A percentile compares a stretch with the other conserved stretches of the same genome.
These are phyloP conservation scores for Alloscopus bannaensis DNA, from an alignment of 2,888 invertebrate species.

Conservation along the genomic window DNA sequence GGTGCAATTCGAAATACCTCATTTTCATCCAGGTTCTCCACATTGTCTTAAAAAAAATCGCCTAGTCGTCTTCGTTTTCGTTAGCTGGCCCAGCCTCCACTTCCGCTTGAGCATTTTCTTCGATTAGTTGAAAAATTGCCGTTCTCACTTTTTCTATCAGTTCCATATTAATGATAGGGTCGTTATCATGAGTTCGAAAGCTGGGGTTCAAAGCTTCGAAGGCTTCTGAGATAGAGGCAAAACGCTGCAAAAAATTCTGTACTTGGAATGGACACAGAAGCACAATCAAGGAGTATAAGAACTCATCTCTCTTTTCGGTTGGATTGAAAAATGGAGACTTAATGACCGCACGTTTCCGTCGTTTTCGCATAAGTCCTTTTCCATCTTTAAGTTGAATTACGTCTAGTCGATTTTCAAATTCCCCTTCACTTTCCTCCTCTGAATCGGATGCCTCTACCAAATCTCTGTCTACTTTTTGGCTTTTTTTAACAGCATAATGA, in stretches of 20 bases:
- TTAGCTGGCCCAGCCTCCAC: not conserved
- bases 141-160: constrained; percentile 3
- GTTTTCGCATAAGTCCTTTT: constrained; percentile 9
- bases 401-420: not conserved
- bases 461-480: not conserved
- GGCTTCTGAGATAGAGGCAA: not conserved
- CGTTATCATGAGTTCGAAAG: constrained; percentile 25
- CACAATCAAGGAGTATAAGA: constrained; percentile 28
- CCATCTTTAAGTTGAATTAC: not conserved
- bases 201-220: not conserved
- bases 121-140: constrained; percentile 5
- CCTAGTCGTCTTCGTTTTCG: not conserved
- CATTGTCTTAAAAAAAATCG: constrained; percentile 2
- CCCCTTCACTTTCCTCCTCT: not conserved
- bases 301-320: constrained; percentile 2
- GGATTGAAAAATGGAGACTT: constrained; percentile 40
- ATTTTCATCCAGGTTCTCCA: not conserved
- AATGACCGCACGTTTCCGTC: constrained; percentile 20
- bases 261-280: constrained; percentile 21
- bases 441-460: constrained; percentile 11
- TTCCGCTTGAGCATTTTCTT: not conserved
- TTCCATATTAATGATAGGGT: constrained; percentile 12
- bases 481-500: not conserved
- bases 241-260: not conserved
- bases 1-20: constrained; percentile 5